A percentile compares a stretch with the other conserved stretches of the same genome.
These are phyloP conservation scores for Scaptomyza cyrtandrae DNA, from an alignment of 2,888 invertebrate genomes.

Conservation along the genomic window DNA sequence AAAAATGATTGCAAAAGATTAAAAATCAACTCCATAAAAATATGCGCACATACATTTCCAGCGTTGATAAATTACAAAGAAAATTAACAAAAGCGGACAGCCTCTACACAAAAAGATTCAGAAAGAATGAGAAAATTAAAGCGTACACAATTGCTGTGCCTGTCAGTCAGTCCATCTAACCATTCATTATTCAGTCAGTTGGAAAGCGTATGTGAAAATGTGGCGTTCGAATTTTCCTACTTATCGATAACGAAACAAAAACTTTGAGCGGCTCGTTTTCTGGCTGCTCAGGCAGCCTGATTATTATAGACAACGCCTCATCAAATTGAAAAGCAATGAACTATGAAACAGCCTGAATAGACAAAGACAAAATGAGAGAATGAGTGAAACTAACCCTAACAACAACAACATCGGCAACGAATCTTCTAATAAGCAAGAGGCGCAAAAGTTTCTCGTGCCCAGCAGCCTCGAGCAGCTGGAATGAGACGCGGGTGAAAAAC, in stretches of 20 bases:
- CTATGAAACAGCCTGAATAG: constrained; percentile 75
- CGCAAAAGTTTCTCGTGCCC: constrained; percentile 50
- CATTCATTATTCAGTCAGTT: constrained; percentile 34
- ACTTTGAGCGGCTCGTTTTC: constrained; percentile 64
- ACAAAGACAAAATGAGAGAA: not conserved
- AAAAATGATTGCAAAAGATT: constrained; percentile 81
- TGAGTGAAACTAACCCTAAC: constrained; percentile 34
- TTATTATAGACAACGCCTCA: constrained; percentile 83
- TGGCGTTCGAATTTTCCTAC: constrained; percentile 20
- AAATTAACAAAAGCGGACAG: constrained; percentile 69
- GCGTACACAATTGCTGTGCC: constrained; percentile 38
- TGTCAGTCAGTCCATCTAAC: constrained; percentile 19
- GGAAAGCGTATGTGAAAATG: constrained; percentile 44
- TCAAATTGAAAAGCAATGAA: constrained; percentile 84
- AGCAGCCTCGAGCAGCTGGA: not conserved
- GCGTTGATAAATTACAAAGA: constrained; percentile 80
- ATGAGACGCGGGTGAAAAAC: constrained; percentile 56
- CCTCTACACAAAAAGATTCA: not conserved
- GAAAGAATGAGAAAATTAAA: constrained; percentile 26
- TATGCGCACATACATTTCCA: constrained; percentile 45
- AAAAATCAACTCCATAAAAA: constrained; percentile 83
- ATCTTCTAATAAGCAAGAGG: constrained; percentile 52
- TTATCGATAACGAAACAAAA: constrained; percentile 40
- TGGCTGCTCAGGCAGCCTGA: constrained; percentile 63
- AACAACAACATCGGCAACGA: constrained; percentile 20